Percentiles rank a stretch among this genome's conserved stretches.
Conservation (phyloP, 2,113 vertebrate species). For the Chamaetylas fuelleborni region DNA sequence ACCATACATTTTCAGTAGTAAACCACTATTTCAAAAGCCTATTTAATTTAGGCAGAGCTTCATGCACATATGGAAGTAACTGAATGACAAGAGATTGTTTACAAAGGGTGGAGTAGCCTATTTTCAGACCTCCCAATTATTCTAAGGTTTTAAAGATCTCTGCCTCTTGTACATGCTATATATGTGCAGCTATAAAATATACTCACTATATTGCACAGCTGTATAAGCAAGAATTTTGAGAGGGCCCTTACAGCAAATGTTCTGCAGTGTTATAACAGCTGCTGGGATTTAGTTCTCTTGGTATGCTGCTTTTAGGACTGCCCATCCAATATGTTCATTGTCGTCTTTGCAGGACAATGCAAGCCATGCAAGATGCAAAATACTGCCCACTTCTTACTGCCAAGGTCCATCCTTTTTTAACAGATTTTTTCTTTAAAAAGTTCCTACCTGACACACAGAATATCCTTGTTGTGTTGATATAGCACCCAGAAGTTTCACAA, state of each 20-base stretch:
- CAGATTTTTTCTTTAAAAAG: not conserved
- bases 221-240: slow-evolving; percentile 57
- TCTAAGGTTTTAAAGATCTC: slow-evolving; percentile 4
- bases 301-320: slow-evolving; percentile 19
- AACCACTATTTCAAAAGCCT: not conserved
- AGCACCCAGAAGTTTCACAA: not conserved
- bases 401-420: not conserved
- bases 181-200: not conserved
- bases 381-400: not conserved
- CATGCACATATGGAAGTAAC: not conserved
- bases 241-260: slow-evolving; percentile 28
- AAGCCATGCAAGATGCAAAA: not conserved
- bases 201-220: not conserved
- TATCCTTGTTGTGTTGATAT: not conserved
- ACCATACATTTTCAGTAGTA: not conserved
- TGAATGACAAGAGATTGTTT: slow-evolving; percentile 21
- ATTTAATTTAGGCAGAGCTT: not conserved
- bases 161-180: not conserved
- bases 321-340: not conserved
- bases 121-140: slow-evolving; percentile 1
- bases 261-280: slow-evolving; percentile 43
- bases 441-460: not conserved
- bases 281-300: slow-evolving; percentile 58
- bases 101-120: slow-evolving; percentile 22
- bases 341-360: not conserved